phyloP scores from a whole-genome alignment of 2,888 invertebrate species.

The Augochlorella aurata region DNA sequence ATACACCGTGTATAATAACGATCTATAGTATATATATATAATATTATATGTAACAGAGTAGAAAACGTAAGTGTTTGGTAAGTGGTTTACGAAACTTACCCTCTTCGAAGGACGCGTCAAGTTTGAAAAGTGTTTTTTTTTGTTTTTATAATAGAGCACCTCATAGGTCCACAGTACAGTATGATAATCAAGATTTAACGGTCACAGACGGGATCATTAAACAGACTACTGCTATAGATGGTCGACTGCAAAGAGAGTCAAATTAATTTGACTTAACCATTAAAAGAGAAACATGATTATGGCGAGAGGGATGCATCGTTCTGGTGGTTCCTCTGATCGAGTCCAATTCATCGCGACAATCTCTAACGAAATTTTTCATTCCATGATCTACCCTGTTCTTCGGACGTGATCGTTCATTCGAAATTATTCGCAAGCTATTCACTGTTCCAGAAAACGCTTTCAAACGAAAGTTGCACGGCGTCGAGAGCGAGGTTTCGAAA shows the following conservation, averaged over 20 bases:
- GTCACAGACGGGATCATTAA: conserved; percentile 70
- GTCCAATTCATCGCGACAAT: background rate
- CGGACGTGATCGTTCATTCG: background rate
- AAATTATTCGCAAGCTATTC: background rate
- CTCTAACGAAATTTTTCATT: background rate
- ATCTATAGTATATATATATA: conserved; percentile 1
- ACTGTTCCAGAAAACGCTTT: background rate
- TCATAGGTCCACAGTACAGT: conserved; percentile 55
- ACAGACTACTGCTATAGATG: conserved; percentile 68
- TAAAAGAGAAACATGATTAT: conserved; percentile 51
- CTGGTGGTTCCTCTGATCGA: conserved; percentile 15
- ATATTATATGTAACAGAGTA: background rate
- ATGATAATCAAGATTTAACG: conserved; percentile 59
- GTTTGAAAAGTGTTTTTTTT: conserved; percentile 56
- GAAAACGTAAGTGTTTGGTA: conserved; percentile 18
- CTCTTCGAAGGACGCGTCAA: conserved; percentile 65
- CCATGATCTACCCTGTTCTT: background rate
- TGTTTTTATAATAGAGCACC: conserved; percentile 60
- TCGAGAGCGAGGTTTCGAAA: background rate
- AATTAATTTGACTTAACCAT: conserved; percentile 38
- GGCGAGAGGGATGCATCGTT: conserved; percentile 54
- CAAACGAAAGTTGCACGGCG: background rate
- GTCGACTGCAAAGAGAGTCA: conserved; percentile 62
- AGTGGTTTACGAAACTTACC: conserved; percentile 51
- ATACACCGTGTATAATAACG: conserved; percentile 22